phyloP scores from a whole-genome alignment of 2,888 invertebrate genomes.

The Smittia aterrima region DNA sequence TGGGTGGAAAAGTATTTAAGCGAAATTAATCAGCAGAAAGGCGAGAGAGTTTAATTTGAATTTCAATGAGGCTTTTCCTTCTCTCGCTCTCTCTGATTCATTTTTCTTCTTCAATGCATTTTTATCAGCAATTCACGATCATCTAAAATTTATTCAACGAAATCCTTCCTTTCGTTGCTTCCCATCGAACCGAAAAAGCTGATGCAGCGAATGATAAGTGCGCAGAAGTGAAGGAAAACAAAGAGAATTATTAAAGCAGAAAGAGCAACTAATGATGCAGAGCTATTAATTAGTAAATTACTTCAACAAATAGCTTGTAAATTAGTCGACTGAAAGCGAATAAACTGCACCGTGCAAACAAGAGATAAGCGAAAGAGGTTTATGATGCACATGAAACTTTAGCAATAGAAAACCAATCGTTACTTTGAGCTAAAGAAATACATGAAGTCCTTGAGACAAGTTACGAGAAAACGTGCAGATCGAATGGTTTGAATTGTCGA shows the following conservation, averaged over 20 bases:
- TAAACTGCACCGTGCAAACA: not conserved
- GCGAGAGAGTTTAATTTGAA: constrained; percentile 20
- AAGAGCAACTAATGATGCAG: constrained; percentile 20
- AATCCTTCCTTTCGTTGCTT: not conserved
- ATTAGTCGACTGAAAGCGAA: constrained; percentile 12
- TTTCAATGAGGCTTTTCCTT: constrained; percentile 8
- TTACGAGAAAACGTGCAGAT: too few species aligned
- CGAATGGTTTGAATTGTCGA: too few species aligned
- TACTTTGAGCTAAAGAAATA: too few species aligned
- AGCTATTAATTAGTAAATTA: constrained; percentile 40
- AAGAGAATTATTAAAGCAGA: constrained; percentile 1
- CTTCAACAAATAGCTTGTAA: constrained; percentile 39
- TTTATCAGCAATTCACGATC: constrained; percentile 1
- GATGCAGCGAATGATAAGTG: constrained; percentile 5
- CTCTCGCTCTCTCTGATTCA: too few species aligned
- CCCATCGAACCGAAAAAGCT: not conserved
- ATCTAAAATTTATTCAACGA: not conserved
- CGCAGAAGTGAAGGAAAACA: not conserved
- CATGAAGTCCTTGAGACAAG: too few species aligned
- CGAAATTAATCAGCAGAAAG: constrained; percentile 9
- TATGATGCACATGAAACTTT: not conserved
- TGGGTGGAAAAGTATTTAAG: not conserved
- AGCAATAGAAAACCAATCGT: too few species aligned
- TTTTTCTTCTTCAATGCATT: not conserved
- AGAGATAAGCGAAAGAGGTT: constrained; percentile 22